Conservation (phyloP, 1,140 invertebrate genomes). For the Zaprionus kolodkinae region DNA sequence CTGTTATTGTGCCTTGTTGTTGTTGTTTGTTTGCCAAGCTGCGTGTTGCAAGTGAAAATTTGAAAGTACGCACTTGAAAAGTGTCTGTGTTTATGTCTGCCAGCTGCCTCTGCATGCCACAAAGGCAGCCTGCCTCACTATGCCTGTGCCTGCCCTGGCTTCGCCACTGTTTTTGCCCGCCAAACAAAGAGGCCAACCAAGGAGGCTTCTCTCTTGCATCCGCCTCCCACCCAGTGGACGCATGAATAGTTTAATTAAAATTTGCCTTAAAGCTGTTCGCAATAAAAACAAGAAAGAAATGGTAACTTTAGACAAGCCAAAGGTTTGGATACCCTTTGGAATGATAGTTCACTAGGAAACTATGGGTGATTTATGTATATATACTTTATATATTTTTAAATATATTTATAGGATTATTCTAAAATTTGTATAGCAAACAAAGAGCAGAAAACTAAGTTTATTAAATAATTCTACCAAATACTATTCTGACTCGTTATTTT, state of each 20-base stretch:
- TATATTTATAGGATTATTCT: too few relatives aligned
- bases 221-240: conserved; percentile 26
- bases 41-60: conserved; percentile 78
- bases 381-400: too few relatives aligned
- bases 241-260: conserved; percentile 81
- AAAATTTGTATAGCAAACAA: too few relatives aligned
- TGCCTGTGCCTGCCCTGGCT: not conserved
- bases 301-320: too few relatives aligned
- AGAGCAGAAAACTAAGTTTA: too few relatives aligned
- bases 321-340: too few relatives aligned
- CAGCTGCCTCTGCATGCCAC: conserved; percentile 40
- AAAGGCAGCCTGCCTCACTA: conserved; percentile 5
- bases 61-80: conserved; percentile 80
- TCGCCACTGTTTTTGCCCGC: conserved; percentile 1
- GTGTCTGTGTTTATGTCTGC: conserved; percentile 75
- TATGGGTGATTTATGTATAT: too few relatives aligned
- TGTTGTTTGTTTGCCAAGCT: conserved; percentile 64
- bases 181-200: conserved; percentile 7
- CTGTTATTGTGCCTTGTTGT: conserved; percentile 48
- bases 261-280: conserved; percentile 69
- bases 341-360: too few relatives aligned
- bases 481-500: too few relatives aligned
- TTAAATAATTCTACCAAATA: too few relatives aligned
- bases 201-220: conserved; percentile 4
- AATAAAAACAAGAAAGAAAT: not conserved